These are phyloP conservation scores for Microplitis demolitor DNA, from an alignment of 1,140 invertebrate genomes.

Conservation along the genomic window DNA sequence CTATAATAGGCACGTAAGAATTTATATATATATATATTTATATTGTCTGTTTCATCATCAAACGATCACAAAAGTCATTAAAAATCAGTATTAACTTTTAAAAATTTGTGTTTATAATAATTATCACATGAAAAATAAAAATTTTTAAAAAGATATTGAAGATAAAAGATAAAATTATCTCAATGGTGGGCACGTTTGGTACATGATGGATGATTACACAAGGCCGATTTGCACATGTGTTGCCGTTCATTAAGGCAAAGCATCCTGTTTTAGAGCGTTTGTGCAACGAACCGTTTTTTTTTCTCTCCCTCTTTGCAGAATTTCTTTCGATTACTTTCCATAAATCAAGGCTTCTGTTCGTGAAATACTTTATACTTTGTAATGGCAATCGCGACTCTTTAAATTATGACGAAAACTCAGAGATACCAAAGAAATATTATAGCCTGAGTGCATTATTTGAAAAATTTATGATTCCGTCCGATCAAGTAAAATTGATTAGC, in stretches of 20 bases:
- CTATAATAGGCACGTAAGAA: neutral
- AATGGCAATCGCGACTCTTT: constrained; percentile 1
- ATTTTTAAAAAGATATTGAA: neutral
- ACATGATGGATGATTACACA: constrained; percentile 9
- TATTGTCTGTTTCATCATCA: neutral
- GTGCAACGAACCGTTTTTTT: constrained; percentile 43
- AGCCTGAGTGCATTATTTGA: too few relatives aligned
- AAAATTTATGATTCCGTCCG: neutral
- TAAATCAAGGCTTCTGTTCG: constrained; percentile 38
- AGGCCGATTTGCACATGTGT: constrained; percentile 27
- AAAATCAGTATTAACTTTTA: neutral
- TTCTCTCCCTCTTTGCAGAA: constrained; percentile 12
- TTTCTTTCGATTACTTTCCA: constrained; percentile 48
- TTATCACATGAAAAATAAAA: neutral
- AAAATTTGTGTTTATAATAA: neutral
- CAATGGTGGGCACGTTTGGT: neutral
- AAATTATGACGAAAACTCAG: constrained; percentile 23
- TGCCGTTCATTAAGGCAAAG: constrained; percentile 45
- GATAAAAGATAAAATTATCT: neutral
- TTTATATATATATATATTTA: neutral
- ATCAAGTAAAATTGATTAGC: too few relatives aligned
- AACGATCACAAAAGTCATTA: constrained; percentile 4
- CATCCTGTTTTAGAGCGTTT: constrained; percentile 51
- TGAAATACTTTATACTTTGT: neutral
- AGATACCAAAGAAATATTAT: constrained; percentile 14